Evolutionary conservation across 2,888 invertebrate species (phyloP).

Genomic region (Villa cingulata): DNA sequence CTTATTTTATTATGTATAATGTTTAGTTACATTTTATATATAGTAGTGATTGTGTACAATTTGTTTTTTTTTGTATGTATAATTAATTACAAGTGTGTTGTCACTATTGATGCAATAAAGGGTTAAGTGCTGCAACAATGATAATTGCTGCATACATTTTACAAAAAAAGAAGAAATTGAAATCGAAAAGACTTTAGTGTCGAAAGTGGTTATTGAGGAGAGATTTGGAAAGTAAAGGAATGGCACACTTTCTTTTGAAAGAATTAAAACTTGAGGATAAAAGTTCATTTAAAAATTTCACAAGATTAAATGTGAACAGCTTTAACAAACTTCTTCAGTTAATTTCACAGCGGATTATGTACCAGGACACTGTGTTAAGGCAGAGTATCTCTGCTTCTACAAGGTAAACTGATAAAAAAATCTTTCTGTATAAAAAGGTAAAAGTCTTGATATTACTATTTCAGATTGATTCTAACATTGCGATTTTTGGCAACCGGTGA

Average conservation of each 20-base stretch:
- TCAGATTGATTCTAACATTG: constrained; percentile 1
- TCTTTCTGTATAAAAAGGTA: not conserved
- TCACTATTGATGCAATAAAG: too few species aligned
- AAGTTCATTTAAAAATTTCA: not conserved
- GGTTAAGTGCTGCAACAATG: not conserved
- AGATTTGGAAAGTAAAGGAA: not conserved
- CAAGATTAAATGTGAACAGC: not conserved
- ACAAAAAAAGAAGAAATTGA: not conserved
- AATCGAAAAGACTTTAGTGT: not conserved
- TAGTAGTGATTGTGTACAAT: too few species aligned
- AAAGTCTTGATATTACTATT: not conserved
- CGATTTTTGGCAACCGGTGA: constrained; percentile 3
- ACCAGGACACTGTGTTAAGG: not conserved
- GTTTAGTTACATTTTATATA: too few species aligned
- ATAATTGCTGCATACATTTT: not conserved
- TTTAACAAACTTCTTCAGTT: not conserved
- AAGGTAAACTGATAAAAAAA: not conserved
- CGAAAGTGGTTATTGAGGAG: not conserved
- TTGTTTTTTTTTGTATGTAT: too few species aligned
- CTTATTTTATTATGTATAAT: too few species aligned
- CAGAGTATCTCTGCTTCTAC: not conserved
- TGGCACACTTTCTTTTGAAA: not conserved
- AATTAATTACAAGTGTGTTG: too few species aligned
- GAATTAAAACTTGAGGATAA: not conserved
- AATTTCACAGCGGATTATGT: not conserved